These are phyloP conservation scores for Drosophila kokeensis DNA, from an alignment of 2,888 invertebrate species.

Conservation along the genomic window DNA sequence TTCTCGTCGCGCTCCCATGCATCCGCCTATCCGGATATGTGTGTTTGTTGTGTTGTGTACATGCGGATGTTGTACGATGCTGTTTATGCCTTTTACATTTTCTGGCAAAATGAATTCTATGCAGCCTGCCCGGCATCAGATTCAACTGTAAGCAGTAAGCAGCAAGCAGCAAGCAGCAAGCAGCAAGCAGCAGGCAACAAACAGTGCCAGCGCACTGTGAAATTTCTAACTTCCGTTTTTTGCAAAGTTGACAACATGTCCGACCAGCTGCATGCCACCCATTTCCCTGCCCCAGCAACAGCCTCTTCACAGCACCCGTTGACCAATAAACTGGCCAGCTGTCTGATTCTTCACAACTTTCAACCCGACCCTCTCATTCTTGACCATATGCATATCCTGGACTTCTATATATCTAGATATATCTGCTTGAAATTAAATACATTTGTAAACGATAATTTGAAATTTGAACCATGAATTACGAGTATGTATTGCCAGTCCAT, in stretches of 20 bases:
- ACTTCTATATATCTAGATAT: neutral
- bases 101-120: conserved; percentile 76
- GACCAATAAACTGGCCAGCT: conserved; percentile 7
- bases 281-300: neutral
- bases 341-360: conserved; percentile 13
- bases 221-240: conserved; percentile 78
- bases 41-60: conserved; percentile 33
- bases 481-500: too few relatives aligned
- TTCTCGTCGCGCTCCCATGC: conserved; percentile 61
- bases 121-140: conserved; percentile 23
- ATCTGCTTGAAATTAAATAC: neutral
- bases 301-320: conserved; percentile 1
- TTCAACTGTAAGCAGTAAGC: conserved; percentile 1
- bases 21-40: conserved; percentile 45
- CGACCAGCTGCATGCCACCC: conserved; percentile 29
- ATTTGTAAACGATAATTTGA: neutral
- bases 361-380: neutral
- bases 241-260: conserved; percentile 78
- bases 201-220: conserved; percentile 65
- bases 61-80: conserved; percentile 75
- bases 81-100: conserved; percentile 78
- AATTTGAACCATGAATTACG: neutral
- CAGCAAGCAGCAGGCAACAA: conserved; percentile 3
- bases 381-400: neutral
- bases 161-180: conserved; percentile 8